Evolutionary conservation across 2,888 invertebrate genomes (phyloP), one percentile per base, ranked within the genome.

Genomic region (Encarsia formosa): DNA sequence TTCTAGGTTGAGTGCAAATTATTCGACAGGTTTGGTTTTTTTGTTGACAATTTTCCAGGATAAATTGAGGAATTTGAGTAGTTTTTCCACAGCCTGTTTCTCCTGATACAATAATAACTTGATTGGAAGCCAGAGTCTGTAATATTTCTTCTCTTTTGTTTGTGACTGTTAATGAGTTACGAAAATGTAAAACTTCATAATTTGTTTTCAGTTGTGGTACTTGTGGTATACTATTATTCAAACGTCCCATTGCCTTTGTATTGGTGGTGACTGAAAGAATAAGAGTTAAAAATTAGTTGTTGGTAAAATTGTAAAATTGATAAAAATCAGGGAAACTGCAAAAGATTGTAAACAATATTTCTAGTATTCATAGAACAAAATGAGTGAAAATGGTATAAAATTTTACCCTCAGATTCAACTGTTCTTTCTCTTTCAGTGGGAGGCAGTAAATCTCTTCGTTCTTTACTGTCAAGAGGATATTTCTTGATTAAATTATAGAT

Each of bases 61-160:
- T 84, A 65, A 88, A 90, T 68, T 98, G 97, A 0, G 97, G 96
- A 34, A 98, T 81, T 79, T 96, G 96, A 0, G 96, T 96, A 0
- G 95, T 94, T 79, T 96, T 96, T 1, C 96, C 96, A 48, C 89
- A 91, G 0, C 95, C 96, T 0, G 96, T 95, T 62, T 92, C 91
- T 0, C 89, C 88, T 4, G 84, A 82, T 19, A 93, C 81, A 59
- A 88, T 81, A 19, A 86, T 71, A n/a, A 87, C 83, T 78, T 82
- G 68, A 61, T 63, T 65, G 1, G 59, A 52, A n/a, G 60, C 57
- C 6, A 73, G 49, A 2, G 81, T 78, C 54, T 84, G 79, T 6
- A 90, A 70, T 43, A 93, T 82, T 22, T 83, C 79, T 5, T 84
- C 79, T 41, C 80, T 77, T 60, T 84, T 80, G 34, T 79, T 77